These are phyloP conservation scores for Luperina testacea DNA, from an alignment of 2,888 invertebrate genomes.

Conservation along the genomic window DNA sequence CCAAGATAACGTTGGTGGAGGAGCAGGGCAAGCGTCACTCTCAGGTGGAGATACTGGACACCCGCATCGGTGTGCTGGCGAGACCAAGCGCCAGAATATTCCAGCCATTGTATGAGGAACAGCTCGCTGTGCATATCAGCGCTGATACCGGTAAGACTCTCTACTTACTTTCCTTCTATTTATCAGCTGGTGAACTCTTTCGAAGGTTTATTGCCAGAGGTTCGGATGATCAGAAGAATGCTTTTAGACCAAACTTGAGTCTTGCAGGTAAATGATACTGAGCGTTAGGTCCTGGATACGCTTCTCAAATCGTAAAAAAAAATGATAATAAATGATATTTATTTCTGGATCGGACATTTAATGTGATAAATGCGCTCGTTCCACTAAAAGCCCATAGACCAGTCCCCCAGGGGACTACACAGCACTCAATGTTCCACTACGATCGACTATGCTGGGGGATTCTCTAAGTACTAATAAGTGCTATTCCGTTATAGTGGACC, in stretches of 20 bases:
- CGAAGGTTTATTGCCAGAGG: not conserved
- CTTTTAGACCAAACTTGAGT: not conserved
- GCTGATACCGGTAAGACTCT: conserved; percentile 80
- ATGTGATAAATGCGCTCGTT: too few species aligned
- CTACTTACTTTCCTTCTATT: not conserved
- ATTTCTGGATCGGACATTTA: not conserved
- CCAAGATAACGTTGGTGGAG: conserved; percentile 93
- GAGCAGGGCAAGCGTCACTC: conserved; percentile 93
- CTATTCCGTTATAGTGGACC: not conserved
- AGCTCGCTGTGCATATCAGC: conserved; percentile 93
- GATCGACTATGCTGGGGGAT: too few species aligned
- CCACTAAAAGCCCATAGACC: too few species aligned
- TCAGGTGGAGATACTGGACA: conserved; percentile 93
- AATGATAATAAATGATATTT: not conserved
- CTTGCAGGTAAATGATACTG: not conserved
- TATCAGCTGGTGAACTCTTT: not conserved
- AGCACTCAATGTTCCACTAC: too few species aligned
- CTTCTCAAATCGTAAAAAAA: not conserved
- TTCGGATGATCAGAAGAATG: not conserved
- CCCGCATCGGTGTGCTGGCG: conserved; percentile 93
- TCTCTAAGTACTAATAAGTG: too few species aligned
- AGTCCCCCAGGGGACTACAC: too few species aligned
- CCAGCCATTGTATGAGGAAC: conserved; percentile 95
- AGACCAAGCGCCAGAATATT: conserved; percentile 94
- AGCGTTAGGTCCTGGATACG: not conserved